Conservation (phyloP, 2,888 invertebrate genomes). For the Leptarthrus brevirostris region DNA sequence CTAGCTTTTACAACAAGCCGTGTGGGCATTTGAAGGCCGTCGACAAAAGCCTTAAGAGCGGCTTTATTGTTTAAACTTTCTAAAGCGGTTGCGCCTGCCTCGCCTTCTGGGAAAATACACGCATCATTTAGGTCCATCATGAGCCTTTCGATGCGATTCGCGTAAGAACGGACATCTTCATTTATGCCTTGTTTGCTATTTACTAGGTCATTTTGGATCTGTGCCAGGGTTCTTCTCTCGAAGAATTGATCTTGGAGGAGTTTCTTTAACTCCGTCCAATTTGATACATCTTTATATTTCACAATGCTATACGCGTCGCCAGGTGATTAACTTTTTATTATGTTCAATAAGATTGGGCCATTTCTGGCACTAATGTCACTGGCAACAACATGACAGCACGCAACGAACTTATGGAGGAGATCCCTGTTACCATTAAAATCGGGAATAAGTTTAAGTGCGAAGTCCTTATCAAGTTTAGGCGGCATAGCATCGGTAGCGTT, state of each 20-base stretch:
- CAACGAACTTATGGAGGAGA: no score
- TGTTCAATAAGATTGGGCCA: no score
- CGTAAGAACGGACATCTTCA: neutral
- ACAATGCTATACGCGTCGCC: neutral
- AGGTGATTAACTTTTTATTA: no score
- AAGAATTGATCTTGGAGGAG: slow-evolving; percentile 17
- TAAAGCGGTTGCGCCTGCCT: neutral
- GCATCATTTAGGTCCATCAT: neutral
- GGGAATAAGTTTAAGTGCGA: no score
- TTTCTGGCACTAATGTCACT: no score
- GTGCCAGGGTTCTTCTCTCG: slow-evolving; percentile 7
- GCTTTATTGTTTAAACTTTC: slow-evolving; percentile 29
- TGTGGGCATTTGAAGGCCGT: neutral
- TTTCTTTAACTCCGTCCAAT: neutral
- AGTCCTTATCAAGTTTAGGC: no score
- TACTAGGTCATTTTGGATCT: neutral
- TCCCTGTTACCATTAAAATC: no score
- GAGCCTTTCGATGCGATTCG: neutral
- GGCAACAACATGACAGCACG: no score
- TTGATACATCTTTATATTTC: neutral
- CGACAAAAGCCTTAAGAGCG: slow-evolving; percentile 17
- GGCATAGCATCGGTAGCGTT: no score
- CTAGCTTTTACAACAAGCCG: slow-evolving; percentile 25
- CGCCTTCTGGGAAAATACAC: neutral
- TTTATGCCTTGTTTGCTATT: neutral